Evolutionary conservation across 1,140 invertebrate genomes (phyloP).

Genomic region (Laodelphax striatellus): DNA sequence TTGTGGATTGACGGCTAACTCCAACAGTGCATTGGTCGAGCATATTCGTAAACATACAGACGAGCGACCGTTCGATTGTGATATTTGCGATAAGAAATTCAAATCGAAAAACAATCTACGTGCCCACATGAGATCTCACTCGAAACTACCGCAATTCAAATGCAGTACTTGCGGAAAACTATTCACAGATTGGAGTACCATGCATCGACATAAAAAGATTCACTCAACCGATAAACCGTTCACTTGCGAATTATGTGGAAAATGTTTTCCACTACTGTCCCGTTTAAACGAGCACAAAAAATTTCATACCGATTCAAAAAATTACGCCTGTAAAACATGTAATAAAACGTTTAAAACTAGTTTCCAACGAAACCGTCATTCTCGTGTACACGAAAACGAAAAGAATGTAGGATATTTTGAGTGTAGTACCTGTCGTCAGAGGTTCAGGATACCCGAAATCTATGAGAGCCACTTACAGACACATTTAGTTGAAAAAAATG

Average conservation of each 20-base stretch:
- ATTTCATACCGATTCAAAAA: constrained; percentile 26
- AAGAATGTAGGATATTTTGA: constrained; percentile 34
- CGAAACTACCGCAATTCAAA: constrained; percentile 26
- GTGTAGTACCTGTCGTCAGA: constrained; percentile 39
- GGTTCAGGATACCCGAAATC: constrained; percentile 29
- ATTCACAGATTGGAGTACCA: constrained; percentile 32
- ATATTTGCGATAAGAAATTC: constrained; percentile 35
- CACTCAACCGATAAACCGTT: constrained; percentile 31
- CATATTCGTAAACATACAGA: constrained; percentile 13
- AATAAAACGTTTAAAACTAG: constrained; percentile 31
- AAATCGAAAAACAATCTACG: constrained; percentile 2
- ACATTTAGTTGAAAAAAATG: no score
- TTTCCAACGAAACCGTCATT: constrained; percentile 18
- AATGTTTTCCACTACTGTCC: constrained; percentile 12
- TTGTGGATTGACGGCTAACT: constrained; percentile 2
- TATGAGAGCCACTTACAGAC: no score
- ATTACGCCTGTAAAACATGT: no score
- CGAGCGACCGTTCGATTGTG: constrained; percentile 33
- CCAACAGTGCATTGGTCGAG: background rate
- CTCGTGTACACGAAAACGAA: constrained; percentile 25
- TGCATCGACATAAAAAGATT: constrained; percentile 32
- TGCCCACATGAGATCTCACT: constrained; percentile 30
- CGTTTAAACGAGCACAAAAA: no score
- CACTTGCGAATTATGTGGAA: constrained; percentile 34
- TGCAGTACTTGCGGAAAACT: constrained; percentile 35